Base-by-base conservation (phyloP, 2,797 vertebrate genomes). In the Sebastiscus albofasciatus region DNA sequence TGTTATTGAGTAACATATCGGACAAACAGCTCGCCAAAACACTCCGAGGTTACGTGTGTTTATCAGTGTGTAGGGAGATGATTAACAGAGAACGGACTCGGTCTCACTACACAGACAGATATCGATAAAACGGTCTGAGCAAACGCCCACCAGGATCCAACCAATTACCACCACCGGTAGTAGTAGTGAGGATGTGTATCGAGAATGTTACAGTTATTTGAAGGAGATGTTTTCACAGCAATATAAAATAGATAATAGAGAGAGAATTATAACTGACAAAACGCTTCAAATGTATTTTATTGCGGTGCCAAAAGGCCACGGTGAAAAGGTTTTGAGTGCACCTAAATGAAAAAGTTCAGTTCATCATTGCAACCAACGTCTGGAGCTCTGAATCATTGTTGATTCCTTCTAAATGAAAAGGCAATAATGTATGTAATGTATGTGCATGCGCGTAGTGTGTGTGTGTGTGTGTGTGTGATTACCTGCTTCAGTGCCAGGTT, bases 401-500 rank as follows among this genome's bases (percentile, higher is more conserved):
- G 7, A 33, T 59, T 33, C 0, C 3, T 12, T 61, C 24, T 31
- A 13, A n/a, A 26, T 46, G 8, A 52, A 56, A 36, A 6, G 18
- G 2, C 6, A 64, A 20, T n/a, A 5, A 26, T 24, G 10, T 52
- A 7, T 2, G 2, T 52, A 31, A 27, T 24, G 39, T 52, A 7
- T 2, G 1, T 39, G 36, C 10, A 9, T 22, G 42, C 42, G 18
- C 6, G 0, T 46, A 46, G 42, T 18, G 16, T 46, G 0, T 20
- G n/a, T 68, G 49, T 49, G 49, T 49, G 29, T 34, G 33, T 20
- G 20, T 67, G 49, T 49, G 49, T 49, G 31, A 73, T 95, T 94
- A 99, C 98, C 97, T 99, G 98, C 85, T 99, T 99, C 80, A 99
- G 96, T 24, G 98, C 98, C 93, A 99, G 93, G 95, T 99, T 99